Evolutionary conservation across 2,888 invertebrate genomes (phyloP), one percentile per base, ranked within the genome.

Genomic region (Loripinus fragilis): DNA sequence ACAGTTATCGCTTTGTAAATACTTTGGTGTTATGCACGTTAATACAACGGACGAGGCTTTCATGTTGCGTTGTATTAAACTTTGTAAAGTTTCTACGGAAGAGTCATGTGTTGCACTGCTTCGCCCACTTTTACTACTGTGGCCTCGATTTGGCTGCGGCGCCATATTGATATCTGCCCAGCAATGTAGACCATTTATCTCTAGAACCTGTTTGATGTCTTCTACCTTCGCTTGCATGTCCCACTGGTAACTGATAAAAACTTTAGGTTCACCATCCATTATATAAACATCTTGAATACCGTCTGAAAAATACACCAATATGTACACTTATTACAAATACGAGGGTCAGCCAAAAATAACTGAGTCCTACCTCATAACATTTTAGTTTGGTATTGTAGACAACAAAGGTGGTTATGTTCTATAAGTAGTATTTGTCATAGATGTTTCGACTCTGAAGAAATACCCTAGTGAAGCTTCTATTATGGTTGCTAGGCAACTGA

Each of bases 201-300:
- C 90, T 48, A 93, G 86, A 33, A 90, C 71, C 42, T 81, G 83
- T 68, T 88, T 88, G 69, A 93, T 89, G 68, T 92, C 92, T 48
- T 92, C 91, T 17, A 92, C 93, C 66, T 88, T 88, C 25, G 88
- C 88, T 75, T 92, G 91, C 89, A 90, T 91, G 85, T 93, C 93
- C 93, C 93, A 93, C 83, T 93, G 92, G 83, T 91, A 93, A 81
- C 91, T 92, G 80, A 92, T 90, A 82, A 90, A 92, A 38, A 92
- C 90, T 41, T 85, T 83, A 1, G 90, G 89, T 5, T 90, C 89
- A 15, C 87, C 86, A 10, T 89, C 88, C 2, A 67, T 71, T 15
- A 71, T 33, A 28, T 70, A 72, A 35, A 65, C 74, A 25, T 78
- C 68, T n/a, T 71, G 81, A 68, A 80, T 69, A 10, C 87, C 87